phyloP scores from a whole-genome alignment of 2,113 vertebrate genomes.

The Passer montanus region DNA sequence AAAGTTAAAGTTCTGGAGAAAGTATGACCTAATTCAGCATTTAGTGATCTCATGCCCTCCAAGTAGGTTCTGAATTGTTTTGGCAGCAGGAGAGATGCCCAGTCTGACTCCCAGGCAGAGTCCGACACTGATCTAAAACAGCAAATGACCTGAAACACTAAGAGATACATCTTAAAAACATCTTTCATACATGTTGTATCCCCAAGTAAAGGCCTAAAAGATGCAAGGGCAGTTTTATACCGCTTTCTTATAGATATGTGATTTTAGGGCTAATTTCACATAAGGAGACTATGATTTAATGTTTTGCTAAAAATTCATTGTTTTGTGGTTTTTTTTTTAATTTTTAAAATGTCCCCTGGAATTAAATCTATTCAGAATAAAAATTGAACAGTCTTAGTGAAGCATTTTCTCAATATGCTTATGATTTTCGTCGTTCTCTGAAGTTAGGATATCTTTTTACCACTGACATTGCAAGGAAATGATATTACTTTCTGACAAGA shows the following conservation, averaged over 20 bases:
- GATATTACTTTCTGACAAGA: background rate
- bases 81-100: background rate
- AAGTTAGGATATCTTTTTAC: background rate
- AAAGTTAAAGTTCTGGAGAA: background rate
- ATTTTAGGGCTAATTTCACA: background rate
- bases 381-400: background rate
- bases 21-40: slow-evolving; percentile 4
- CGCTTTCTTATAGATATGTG: background rate
- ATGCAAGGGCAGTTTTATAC: background rate
- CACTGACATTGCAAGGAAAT: background rate
- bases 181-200: rapidly evolving
- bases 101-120: background rate
- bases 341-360: background rate
- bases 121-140: background rate
- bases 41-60: background rate
- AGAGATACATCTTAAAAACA: background rate
- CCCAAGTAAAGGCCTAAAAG: background rate
- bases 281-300: background rate
- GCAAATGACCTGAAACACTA: background rate
- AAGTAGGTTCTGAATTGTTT: background rate
- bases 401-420: background rate
- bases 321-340: no score
- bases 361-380: background rate
- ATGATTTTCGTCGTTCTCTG: background rate
- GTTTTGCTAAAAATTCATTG: background rate